These are phyloP conservation scores for Hirudinaria manillensis DNA, from an alignment of 2,888 invertebrate species.

Conservation along the genomic window DNA sequence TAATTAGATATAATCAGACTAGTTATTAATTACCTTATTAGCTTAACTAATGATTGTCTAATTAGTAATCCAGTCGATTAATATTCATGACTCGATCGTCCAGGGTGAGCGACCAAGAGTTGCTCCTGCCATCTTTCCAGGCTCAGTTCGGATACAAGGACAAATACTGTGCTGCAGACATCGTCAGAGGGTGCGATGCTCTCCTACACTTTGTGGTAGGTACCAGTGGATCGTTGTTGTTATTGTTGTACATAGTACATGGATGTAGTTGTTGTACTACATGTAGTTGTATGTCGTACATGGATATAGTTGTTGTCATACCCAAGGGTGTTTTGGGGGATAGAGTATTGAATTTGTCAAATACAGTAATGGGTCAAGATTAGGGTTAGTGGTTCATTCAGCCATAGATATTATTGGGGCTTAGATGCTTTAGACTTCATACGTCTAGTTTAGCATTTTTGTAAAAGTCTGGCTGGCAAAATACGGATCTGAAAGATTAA, in stretches of 20 bases:
- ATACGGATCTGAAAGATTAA: too few species aligned
- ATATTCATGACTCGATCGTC: neutral
- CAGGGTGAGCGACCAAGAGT: conserved; percentile 48
- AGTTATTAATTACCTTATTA: neutral
- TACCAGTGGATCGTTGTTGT: conserved; percentile 18
- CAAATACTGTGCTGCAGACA: conserved; percentile 74
- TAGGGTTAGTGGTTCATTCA: too few species aligned
- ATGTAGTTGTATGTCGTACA: too few species aligned
- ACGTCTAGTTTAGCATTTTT: too few species aligned
- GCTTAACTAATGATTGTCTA: neutral
- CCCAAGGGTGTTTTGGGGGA: too few species aligned
- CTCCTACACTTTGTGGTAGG: conserved; percentile 62
- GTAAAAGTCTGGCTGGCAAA: too few species aligned
- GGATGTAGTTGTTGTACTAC: too few species aligned
- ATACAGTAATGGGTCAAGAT: too few species aligned
- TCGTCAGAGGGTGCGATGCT: conserved; percentile 73
- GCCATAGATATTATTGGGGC: too few species aligned
- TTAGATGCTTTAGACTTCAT: too few species aligned
- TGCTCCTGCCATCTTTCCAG: conserved; percentile 64
- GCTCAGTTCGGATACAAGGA: conserved; percentile 75
- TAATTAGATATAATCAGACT: neutral
- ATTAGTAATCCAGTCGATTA: conserved; percentile 1
- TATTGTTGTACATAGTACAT: conserved; percentile 31
- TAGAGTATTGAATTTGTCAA: too few species aligned
- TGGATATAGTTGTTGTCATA: too few species aligned